Evolutionary conservation across 2,888 invertebrate genomes (phyloP).

Genomic region (Caradrina clavipalpis): DNA sequence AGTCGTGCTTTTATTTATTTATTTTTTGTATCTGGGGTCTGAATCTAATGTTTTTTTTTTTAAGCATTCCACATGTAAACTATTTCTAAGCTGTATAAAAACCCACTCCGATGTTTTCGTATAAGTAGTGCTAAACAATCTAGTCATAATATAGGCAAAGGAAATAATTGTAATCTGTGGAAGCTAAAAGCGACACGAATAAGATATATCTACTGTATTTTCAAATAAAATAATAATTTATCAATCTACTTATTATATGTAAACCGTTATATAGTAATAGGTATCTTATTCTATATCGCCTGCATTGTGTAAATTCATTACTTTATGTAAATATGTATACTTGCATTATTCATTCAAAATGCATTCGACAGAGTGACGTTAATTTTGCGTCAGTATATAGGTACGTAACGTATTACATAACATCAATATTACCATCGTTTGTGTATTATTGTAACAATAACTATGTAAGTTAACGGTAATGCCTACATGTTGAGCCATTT

Average conservation of each 20-base stretch:
- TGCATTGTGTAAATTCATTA: conserved; percentile 5
- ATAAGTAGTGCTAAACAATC: conserved; percentile 29
- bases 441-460: background rate
- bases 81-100: background rate
- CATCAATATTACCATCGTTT: background rate
- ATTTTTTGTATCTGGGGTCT: background rate
- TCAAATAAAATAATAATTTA: conserved; percentile 11
- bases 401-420: background rate
- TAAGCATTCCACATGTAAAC: background rate
- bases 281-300: background rate
- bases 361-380: background rate
- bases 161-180: conserved; percentile 7
- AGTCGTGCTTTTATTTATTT: background rate
- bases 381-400: background rate
- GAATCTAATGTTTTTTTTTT: background rate
- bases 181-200: conserved; percentile 8
- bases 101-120: conserved; percentile 1
- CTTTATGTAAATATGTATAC: background rate
- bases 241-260: background rate
- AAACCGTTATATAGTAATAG: background rate
- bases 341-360: background rate
- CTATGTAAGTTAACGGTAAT: background rate
- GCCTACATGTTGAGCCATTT: background rate
- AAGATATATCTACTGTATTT: conserved; percentile 14
- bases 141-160: conserved; percentile 27